phyloP scores from a whole-genome alignment of 1,140 invertebrate genomes.

The Lerema accius region DNA sequence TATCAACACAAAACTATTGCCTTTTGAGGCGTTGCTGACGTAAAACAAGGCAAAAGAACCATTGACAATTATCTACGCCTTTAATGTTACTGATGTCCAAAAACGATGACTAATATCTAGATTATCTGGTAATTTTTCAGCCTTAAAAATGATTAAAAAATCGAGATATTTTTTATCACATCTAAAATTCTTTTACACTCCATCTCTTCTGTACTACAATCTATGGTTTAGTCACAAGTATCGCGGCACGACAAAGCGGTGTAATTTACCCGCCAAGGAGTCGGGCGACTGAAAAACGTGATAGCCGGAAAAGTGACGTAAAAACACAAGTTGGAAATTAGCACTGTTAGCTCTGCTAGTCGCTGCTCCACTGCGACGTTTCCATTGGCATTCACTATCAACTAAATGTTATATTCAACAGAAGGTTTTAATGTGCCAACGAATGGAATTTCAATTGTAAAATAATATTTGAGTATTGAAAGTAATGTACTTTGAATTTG shows the following conservation, averaged over 20 bases:
- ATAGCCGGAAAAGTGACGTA: constrained; percentile 3
- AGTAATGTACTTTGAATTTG: no score
- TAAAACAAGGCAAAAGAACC: no score
- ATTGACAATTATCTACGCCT: no score
- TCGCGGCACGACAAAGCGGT: constrained; percentile 34
- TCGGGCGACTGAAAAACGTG: not conserved
- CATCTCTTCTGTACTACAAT: not conserved
- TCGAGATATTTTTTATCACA: no score
- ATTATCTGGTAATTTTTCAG: no score
- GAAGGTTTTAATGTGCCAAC: not conserved
- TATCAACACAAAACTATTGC: no score
- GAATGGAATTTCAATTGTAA: no score
- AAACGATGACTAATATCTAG: no score
- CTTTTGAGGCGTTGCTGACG: no score
- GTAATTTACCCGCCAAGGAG: constrained; percentile 35
- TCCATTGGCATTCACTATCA: constrained; percentile 2
- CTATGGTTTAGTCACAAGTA: constrained; percentile 41
- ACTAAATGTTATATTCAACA: constrained; percentile 1
- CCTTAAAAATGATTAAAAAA: no score
- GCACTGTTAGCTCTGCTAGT: not conserved
- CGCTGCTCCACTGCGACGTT: not conserved
- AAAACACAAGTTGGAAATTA: constrained; percentile 13
- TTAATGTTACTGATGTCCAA: no score
- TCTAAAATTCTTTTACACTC: not conserved
- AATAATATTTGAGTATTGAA: no score